A percentile compares a stretch with the other conserved stretches of the same genome.
These are phyloP conservation scores for Lutjanus campechanus DNA, from an alignment of 2,797 vertebrate genomes.

Conservation along the genomic window DNA sequence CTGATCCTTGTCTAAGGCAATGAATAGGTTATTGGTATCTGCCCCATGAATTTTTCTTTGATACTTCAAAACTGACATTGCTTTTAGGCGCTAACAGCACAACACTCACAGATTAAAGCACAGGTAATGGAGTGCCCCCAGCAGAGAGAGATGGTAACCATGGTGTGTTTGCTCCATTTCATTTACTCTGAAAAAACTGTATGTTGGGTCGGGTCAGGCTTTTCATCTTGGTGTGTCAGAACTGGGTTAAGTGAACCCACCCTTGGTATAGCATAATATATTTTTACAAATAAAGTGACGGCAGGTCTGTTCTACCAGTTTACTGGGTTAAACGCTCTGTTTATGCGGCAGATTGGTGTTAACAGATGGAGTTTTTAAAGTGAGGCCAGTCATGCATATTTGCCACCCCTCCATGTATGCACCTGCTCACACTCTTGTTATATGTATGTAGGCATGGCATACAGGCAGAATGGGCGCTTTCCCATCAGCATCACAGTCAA, in stretches of 20 bases:
- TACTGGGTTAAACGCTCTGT: slow-evolving; percentile 28
- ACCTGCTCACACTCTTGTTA: slow-evolving; percentile 52
- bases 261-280: slow-evolving; percentile 29
- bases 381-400: slow-evolving; percentile 52
- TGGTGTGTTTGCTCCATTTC: slow-evolving; percentile 13
- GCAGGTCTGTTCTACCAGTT: slow-evolving; percentile 24
- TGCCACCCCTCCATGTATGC: slow-evolving; percentile 46
- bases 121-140: slow-evolving; percentile 34
- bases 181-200: slow-evolving; percentile 9
- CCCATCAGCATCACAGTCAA: slow-evolving; percentile 4
- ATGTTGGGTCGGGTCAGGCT: slow-evolving; percentile 9
- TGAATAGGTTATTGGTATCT: slow-evolving; percentile 48
- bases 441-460: slow-evolving; percentile 8
- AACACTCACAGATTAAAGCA: slow-evolving; percentile 42
- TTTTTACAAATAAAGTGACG: slow-evolving; percentile 52
- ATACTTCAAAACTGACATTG: slow-evolving; percentile 53
- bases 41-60: slow-evolving; percentile 58
- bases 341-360: slow-evolving; percentile 37
- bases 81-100: slow-evolving; percentile 22
- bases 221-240: slow-evolving; percentile 35
- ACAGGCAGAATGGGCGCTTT: slow-evolving; percentile 14
- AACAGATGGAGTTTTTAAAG: slow-evolving; percentile 64
- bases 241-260: slow-evolving; percentile 44
- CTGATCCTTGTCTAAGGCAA: slow-evolving; percentile 26
- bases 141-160: slow-evolving; percentile 11